Conservation (phyloP, 1,140 invertebrate genomes). For the Ceratina australensis region DNA sequence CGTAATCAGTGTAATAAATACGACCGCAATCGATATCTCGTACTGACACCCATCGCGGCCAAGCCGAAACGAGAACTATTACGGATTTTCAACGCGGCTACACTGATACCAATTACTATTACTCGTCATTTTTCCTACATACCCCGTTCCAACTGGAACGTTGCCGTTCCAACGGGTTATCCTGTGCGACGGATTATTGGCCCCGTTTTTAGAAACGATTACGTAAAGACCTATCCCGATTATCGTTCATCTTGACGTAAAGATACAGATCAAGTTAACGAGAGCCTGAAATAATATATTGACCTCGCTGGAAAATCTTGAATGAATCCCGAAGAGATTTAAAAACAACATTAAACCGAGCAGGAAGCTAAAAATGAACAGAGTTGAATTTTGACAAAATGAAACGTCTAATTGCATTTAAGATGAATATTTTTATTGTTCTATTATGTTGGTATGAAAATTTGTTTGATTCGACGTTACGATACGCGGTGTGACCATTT, state of each 20-base stretch:
- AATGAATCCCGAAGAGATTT: too few species aligned
- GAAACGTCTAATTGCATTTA: too few species aligned
- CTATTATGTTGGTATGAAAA: too few species aligned
- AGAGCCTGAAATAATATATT: too few species aligned
- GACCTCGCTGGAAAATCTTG: too few species aligned
- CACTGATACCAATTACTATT: slow-evolving; percentile 10
- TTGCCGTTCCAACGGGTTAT: slow-evolving; percentile 7
- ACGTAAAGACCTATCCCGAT: slow-evolving; percentile 15
- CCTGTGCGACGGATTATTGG: slow-evolving; percentile 26
- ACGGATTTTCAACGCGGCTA: slow-evolving; percentile 17
- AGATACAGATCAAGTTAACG: too few species aligned
- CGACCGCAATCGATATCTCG: slow-evolving; percentile 49
- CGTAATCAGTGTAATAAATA: slow-evolving; percentile 56
- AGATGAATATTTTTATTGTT: too few species aligned
- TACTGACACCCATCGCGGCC: slow-evolving; percentile 34
- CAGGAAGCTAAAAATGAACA: too few species aligned
- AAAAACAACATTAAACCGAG: too few species aligned
- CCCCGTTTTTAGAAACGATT: slow-evolving; percentile 19
- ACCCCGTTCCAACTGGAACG: slow-evolving; percentile 28
- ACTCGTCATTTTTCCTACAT: slow-evolving; percentile 14
- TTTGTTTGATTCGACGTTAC: not conserved
- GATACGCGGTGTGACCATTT: not conserved
- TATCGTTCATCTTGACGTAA: not conserved
- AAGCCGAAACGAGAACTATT: slow-evolving; percentile 32
- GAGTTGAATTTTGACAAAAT: too few species aligned